These are phyloP conservation scores for Poeciliopsis gracilis DNA, from an alignment of 2,797 vertebrate genomes.

Conservation along the genomic window DNA sequence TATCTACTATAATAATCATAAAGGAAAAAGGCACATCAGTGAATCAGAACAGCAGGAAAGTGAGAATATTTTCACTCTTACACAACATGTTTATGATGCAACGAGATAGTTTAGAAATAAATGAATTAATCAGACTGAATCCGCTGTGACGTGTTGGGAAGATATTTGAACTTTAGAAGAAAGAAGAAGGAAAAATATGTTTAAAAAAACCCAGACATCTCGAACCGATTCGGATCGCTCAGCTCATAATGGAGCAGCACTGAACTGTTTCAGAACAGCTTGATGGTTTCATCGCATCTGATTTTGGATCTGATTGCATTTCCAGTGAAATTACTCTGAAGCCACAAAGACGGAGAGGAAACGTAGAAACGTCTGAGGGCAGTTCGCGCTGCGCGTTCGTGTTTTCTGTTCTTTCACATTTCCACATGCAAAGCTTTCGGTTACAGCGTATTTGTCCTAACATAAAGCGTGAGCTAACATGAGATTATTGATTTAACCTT, in stretches of 20 bases:
- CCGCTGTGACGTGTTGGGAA: background rate
- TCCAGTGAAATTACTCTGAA: background rate
- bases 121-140: background rate
- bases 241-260: slow-evolving; percentile 1
- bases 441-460: background rate
- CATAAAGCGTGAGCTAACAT: background rate
- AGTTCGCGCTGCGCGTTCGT: background rate
- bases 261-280: background rate
- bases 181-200: background rate
- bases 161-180: background rate
- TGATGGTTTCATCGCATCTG: slow-evolving; percentile 7
- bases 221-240: background rate
- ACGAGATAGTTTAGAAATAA: background rate
- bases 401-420: background rate
- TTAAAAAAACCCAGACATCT: background rate
- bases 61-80: background rate
- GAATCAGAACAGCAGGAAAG: background rate
- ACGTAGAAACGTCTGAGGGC: background rate
- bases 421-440: background rate
- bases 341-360: background rate
- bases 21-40: background rate
- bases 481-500: background rate
- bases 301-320: slow-evolving; percentile 3
- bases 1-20: background rate
- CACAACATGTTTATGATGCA: background rate